A percentile compares a stretch with the other conserved stretches of the same genome.
These are phyloP conservation scores for Tetramorium bicarinatum DNA, from an alignment of 2,888 invertebrate genomes.

Conservation along the genomic window DNA sequence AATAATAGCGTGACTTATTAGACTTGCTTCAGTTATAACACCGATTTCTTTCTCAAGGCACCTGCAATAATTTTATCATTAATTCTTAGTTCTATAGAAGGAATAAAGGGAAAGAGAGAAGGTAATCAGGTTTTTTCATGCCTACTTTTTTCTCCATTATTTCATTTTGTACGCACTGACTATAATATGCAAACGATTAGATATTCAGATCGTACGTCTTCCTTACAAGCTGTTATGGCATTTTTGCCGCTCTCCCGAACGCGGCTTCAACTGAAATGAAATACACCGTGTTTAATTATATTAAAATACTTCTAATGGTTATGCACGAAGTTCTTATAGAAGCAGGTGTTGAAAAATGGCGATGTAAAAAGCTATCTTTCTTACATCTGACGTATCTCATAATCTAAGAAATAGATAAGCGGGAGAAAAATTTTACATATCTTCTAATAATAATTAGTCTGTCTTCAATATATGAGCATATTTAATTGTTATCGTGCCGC, in stretches of 20 bases:
- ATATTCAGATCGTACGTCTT: constrained; percentile 42
- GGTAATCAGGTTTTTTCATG: constrained; percentile 27
- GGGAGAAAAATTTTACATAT: not conserved
- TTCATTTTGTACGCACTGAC: constrained; percentile 12
- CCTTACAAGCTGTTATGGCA: not conserved
- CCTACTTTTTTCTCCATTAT: constrained; percentile 32
- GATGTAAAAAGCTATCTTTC: constrained; percentile 20
- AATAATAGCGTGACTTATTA: constrained; percentile 37
- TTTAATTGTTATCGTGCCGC: constrained; percentile 10
- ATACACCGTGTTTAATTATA: constrained; percentile 33
- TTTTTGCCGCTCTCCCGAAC: constrained; percentile 10
- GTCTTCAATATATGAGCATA: not conserved
- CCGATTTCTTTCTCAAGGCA: constrained; percentile 27
- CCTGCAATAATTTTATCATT: constrained; percentile 42
- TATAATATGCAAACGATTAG: constrained; percentile 42
- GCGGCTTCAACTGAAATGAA: constrained; percentile 20
- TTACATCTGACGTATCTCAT: constrained; percentile 18
- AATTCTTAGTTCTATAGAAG: constrained; percentile 29
- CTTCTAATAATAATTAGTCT: not conserved
- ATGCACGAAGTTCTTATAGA: constrained; percentile 26
- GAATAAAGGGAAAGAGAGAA: constrained; percentile 15
- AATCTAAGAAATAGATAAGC: not conserved
- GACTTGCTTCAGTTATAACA: not conserved
- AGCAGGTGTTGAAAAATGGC: constrained; percentile 41
- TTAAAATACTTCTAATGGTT: constrained; percentile 26